phyloP scores from a whole-genome alignment of 2,113 vertebrate genomes.

The Chunga burmeisteri region DNA sequence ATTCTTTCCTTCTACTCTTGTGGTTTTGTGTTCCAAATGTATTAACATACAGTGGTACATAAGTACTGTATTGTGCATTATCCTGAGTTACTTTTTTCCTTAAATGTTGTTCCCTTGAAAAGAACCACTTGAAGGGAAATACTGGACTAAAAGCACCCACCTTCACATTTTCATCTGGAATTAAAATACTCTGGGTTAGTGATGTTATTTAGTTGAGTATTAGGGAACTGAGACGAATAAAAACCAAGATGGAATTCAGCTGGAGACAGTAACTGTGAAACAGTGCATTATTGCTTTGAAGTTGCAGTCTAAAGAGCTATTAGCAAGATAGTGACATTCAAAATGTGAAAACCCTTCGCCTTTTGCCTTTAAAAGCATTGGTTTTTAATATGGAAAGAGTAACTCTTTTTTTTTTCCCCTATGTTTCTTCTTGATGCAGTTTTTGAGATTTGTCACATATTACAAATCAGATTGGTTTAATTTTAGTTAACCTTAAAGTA shows the following conservation, averaged over 20 bases:
- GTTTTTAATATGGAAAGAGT: background rate
- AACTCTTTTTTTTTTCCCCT: background rate
- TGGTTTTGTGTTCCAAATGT: background rate
- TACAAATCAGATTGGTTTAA: background rate
- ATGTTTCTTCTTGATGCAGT: background rate
- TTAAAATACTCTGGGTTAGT: background rate
- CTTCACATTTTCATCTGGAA: background rate
- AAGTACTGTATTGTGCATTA: background rate
- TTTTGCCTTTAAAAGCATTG: background rate
- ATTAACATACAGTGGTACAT: background rate
- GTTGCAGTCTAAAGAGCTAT: background rate
- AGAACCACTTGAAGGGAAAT: background rate
- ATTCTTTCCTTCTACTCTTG: background rate
- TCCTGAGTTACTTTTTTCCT: background rate
- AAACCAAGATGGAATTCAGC: background rate
- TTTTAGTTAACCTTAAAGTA: background rate
- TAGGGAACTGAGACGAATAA: background rate
- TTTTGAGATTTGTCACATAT: background rate
- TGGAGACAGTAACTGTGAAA: background rate
- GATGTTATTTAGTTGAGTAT: background rate
- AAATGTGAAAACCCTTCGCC: background rate
- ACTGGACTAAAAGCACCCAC: background rate
- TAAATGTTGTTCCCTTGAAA: background rate
- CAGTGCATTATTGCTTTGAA: background rate
- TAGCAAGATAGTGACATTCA: background rate